Evolutionary conservation across 2,797 vertebrate genomes (phyloP).

Genomic region (Gephyroberyx darwinii): DNA sequence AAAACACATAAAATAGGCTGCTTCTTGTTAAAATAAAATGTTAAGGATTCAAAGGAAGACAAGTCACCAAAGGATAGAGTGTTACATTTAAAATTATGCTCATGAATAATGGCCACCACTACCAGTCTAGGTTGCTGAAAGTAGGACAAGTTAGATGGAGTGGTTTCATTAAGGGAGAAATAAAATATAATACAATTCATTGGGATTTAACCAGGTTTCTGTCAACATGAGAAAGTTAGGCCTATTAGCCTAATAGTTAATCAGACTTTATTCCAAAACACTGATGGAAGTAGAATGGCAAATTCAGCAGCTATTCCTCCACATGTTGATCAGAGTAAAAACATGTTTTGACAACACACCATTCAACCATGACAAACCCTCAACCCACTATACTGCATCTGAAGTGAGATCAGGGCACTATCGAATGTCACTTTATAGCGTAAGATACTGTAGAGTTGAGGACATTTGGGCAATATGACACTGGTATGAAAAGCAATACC

Average conservation of each 20-base stretch:
- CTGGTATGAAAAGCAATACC: neutral
- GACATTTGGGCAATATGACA: neutral
- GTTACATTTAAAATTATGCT: too few species aligned
- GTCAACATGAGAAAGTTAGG: too few species aligned
- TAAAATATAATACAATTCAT: too few species aligned
- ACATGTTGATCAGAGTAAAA: constrained; percentile 45
- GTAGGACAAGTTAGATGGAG: too few species aligned
- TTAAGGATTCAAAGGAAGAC: too few species aligned
- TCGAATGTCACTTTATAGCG: constrained; percentile 12
- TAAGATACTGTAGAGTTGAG: neutral
- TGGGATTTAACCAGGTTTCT: too few species aligned
- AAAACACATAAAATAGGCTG: too few species aligned
- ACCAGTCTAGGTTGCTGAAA: too few species aligned
- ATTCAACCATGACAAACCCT: constrained; percentile 49
- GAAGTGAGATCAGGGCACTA: constrained; percentile 17
- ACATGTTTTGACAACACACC: constrained; percentile 72
- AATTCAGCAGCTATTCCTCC: constrained; percentile 43
- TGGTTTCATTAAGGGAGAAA: too few species aligned
- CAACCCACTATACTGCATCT: constrained; percentile 17
- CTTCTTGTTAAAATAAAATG: too few species aligned
- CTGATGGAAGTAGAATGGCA: constrained; percentile 54
- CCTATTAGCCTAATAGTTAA: constrained; percentile 1
- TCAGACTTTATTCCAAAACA: constrained; percentile 18
- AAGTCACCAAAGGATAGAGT: too few species aligned
- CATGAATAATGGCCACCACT: too few species aligned